Percentiles rank a stretch among this genome's conserved stretches.
Conservation (phyloP, 2,113 vertebrate genomes). For the Laticauda laticaudata region DNA sequence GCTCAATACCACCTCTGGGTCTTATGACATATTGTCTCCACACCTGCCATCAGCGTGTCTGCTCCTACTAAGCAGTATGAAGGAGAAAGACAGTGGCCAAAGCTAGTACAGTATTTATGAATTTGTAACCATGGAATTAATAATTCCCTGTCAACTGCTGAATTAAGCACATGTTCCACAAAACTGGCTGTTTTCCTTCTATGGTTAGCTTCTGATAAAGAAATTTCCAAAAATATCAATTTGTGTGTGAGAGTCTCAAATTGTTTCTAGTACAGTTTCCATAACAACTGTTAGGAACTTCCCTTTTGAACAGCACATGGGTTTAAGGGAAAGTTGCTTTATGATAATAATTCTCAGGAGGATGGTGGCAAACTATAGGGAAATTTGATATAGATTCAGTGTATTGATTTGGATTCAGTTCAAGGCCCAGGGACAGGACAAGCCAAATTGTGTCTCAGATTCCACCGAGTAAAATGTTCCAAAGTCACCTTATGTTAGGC, state of each 20-base stretch:
- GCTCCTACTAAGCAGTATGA: background rate
- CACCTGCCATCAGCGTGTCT: background rate
- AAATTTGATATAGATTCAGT: background rate
- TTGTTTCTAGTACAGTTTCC: background rate
- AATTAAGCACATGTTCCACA: background rate
- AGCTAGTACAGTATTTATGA: background rate
- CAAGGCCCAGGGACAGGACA: background rate
- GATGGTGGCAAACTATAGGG: background rate
- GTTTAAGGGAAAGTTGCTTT: background rate
- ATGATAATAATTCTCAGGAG: fast-evolving
- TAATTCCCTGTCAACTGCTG: background rate
- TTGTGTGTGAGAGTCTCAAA: background rate
- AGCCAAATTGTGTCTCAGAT: background rate
- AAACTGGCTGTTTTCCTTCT: background rate
- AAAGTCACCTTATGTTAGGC: background rate
- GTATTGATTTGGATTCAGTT: background rate
- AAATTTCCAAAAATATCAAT: background rate
- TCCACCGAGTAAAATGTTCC: background rate
- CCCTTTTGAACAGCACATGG: background rate
- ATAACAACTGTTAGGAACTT: background rate
- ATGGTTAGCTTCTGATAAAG: background rate
- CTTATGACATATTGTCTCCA: background rate
- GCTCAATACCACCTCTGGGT: too few species aligned
- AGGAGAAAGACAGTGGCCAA: background rate
- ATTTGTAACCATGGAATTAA: background rate